A percentile compares a stretch with the other conserved stretches of the same genome.
Evolutionary conservation across 2,888 invertebrate genomes (phyloP).

Genomic region (Ophion obscuratus): DNA sequence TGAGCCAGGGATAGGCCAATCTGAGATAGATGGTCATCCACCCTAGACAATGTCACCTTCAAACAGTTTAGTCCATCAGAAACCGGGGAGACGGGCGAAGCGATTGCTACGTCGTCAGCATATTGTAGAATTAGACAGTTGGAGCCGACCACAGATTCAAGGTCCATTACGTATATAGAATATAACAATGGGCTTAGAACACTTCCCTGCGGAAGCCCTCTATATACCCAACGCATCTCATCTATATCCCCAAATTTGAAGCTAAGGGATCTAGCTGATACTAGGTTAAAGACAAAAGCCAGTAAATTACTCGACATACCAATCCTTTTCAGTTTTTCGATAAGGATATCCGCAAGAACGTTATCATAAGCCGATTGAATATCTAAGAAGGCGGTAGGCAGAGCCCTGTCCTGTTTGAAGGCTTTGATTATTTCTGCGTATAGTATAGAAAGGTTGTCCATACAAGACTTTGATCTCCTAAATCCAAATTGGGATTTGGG

Average conservation of each 20-base stretch:
- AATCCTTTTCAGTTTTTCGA: slow-evolving; percentile 10
- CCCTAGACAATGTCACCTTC: no score
- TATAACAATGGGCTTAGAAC: slow-evolving; percentile 33
- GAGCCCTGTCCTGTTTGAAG: not conserved
- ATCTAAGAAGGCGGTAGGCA: slow-evolving; percentile 24
- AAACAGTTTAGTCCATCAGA: no score
- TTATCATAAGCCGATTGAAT: slow-evolving; percentile 41
- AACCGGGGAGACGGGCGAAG: not conserved
- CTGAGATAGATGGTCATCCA: not conserved
- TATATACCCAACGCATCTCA: not conserved
- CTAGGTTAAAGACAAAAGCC: slow-evolving; percentile 38
- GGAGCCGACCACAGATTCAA: not conserved
- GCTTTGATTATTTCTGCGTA: slow-evolving; percentile 5
- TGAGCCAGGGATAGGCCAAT: slow-evolving; percentile 20
- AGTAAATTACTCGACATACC: slow-evolving; percentile 14
- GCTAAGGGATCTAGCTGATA: slow-evolving; percentile 14
- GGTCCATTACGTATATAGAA: slow-evolving; percentile 3
- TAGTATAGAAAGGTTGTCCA: slow-evolving; percentile 15
- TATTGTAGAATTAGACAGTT: not conserved
- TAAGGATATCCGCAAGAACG: slow-evolving; percentile 30
- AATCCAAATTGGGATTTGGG: slow-evolving; percentile 39
- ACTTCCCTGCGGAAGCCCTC: slow-evolving; percentile 42
- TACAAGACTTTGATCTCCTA: slow-evolving; percentile 27
- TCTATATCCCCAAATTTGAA: slow-evolving; percentile 34
- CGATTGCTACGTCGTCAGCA: not conserved